Conservation (phyloP, 2,888 invertebrate genomes). For the Linnaemya tessellans region DNA sequence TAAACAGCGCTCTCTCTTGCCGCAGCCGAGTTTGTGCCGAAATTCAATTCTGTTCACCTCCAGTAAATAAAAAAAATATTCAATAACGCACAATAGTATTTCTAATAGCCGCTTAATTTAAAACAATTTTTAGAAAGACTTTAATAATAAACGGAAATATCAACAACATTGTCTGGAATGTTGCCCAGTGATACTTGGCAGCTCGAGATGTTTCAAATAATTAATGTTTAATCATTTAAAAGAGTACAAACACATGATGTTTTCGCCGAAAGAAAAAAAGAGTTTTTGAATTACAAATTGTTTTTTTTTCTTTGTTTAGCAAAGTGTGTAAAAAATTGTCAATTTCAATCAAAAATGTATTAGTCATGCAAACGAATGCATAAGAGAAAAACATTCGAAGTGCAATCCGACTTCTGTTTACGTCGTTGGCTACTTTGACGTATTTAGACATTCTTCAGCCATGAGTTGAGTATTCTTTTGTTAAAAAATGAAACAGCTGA, state of each 20-base stretch:
- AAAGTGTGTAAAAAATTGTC: slow-evolving; percentile 2
- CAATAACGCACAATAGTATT: not conserved
- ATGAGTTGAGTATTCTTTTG: slow-evolving; percentile 36
- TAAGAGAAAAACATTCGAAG: not conserved
- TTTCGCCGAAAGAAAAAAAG: not conserved
- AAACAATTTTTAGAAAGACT: slow-evolving; percentile 13
- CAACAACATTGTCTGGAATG: slow-evolving; percentile 11
- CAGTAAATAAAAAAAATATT: too few relatives aligned
- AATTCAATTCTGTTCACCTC: too few relatives aligned
- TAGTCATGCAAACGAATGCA: slow-evolving; percentile 28
- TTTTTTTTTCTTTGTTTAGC: slow-evolving; percentile 25
- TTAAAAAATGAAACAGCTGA: slow-evolving; percentile 16
- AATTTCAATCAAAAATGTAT: slow-evolving; percentile 16
- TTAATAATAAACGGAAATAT: slow-evolving; percentile 1
- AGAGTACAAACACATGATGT: slow-evolving; percentile 12
- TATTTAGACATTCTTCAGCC: slow-evolving; percentile 37
- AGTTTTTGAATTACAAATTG: slow-evolving; percentile 25
- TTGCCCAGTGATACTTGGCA: slow-evolving; percentile 56
- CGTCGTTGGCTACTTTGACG: slow-evolving; percentile 14
- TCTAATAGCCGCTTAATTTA: not conserved
- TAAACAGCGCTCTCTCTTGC: too few relatives aligned
- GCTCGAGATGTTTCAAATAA: slow-evolving; percentile 36
- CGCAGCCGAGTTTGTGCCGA: too few relatives aligned
- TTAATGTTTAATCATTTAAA: slow-evolving; percentile 16
- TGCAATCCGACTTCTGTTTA: slow-evolving; percentile 19